A percentile compares a stretch with the other conserved stretches of the same genome.
Evolutionary conservation across 2,113 vertebrate genomes (phyloP).

Genomic region (Sturnus vulgaris): DNA sequence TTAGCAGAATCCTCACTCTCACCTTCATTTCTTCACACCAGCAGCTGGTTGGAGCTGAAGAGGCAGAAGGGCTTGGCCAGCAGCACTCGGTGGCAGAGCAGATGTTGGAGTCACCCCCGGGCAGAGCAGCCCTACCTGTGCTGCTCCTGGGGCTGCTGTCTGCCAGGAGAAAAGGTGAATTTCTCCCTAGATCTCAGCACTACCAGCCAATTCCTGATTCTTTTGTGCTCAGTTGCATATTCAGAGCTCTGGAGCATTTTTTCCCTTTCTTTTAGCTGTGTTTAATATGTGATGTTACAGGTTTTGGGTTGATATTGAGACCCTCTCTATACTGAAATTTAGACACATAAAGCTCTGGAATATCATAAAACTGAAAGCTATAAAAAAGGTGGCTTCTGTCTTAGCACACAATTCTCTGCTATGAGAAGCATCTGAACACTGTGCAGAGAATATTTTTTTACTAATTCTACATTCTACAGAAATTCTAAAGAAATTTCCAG

Average conservation of each 20-base stretch:
- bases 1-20: slow-evolving; percentile 11
- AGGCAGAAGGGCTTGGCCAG: neutral
- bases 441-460: neutral
- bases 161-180: neutral
- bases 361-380: neutral
- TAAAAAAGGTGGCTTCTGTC: neutral
- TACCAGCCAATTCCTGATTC: neutral
- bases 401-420: neutral
- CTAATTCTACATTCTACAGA: neutral
- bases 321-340: neutral
- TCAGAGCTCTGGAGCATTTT: rapidly evolving
- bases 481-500: neutral
- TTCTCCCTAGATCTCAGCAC: neutral
- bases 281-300: neutral
- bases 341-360: neutral
- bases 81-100: neutral
- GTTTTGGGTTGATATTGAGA: neutral
- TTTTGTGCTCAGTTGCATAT: neutral
- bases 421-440: too few relatives aligned
- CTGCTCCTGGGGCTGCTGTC: neutral
- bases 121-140: neutral
- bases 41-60: neutral
- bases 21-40: neutral
- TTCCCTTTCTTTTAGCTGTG: neutral
- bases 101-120: neutral